A percentile compares a stretch with the other conserved stretches of the same genome.
Evolutionary conservation across 2,797 vertebrate genomes (phyloP).

Genomic region (Anabas testudineus): DNA sequence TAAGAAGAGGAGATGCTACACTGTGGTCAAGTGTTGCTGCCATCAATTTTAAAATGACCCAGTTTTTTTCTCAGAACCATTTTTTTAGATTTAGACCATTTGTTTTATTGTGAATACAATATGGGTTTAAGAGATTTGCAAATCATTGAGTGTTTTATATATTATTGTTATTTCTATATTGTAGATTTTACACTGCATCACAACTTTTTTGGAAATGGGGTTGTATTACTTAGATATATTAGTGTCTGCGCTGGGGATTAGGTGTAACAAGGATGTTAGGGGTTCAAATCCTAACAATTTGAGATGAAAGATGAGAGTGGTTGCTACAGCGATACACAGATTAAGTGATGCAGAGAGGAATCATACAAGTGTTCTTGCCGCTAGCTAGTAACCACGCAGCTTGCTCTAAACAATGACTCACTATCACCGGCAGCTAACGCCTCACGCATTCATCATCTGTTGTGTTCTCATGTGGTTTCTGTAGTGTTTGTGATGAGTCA

Average conservation of each 20-base stretch:
- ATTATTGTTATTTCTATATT: no score
- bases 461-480: neutral
- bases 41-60: no score
- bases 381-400: neutral
- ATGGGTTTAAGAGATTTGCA: no score
- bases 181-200: no score
- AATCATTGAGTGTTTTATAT: no score
- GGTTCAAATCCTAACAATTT: conserved; percentile 34
- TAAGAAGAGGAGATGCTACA: no score
- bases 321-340: neutral
- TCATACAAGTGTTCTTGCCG: neutral
- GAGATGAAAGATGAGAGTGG: neutral
- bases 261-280: neutral
- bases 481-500: conserved; percentile 13
- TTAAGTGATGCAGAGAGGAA: neutral
- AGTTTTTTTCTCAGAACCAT: no score
- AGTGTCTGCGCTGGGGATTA: conserved; percentile 5
- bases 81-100: no score
- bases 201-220: no score
- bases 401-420: neutral
- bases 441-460: neutral
- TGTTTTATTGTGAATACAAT: no score
- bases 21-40: no score
- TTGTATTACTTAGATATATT: neutral
- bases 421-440: neutral